phyloP scores from a whole-genome alignment of 2,888 invertebrate species.

The Parasteatoda lunata region DNA sequence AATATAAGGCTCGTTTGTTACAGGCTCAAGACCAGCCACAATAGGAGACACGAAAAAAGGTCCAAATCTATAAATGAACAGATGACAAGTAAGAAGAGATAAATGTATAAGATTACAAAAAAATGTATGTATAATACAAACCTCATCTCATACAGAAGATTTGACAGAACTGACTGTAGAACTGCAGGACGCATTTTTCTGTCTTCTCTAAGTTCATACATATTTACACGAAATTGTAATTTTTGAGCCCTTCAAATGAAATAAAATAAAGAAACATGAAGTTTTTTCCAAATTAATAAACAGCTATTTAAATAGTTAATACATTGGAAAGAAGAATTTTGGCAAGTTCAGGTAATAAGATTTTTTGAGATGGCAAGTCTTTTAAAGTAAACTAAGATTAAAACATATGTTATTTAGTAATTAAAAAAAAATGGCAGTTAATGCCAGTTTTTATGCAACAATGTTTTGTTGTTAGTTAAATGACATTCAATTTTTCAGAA shows the following conservation, averaged over 20 bases:
- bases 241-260: slow-evolving; percentile 79
- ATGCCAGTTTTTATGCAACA: no score
- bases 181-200: slow-evolving; percentile 92
- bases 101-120: not conserved
- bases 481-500: no score
- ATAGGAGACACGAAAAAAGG: slow-evolving; percentile 98
- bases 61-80: slow-evolving; percentile 83
- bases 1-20: slow-evolving; percentile 88
- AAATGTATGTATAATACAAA: slow-evolving; percentile 69
- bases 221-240: slow-evolving; percentile 89
- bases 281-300: no score
- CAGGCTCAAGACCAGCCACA: slow-evolving; percentile 92
- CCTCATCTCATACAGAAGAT: slow-evolving; percentile 92
- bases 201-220: slow-evolving; percentile 96
- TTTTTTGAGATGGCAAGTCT: no score
- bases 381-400: no score
- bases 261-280: no score
- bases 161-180: slow-evolving; percentile 93
- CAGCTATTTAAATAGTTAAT: no score
- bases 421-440: no score
- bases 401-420: no score
- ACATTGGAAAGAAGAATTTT: no score
- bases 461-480: no score
- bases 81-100: not conserved
- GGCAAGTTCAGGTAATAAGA: no score